phyloP scores from a whole-genome alignment of 2,797 vertebrate genomes.

The Periophthalmus magnuspinnatus region DNA sequence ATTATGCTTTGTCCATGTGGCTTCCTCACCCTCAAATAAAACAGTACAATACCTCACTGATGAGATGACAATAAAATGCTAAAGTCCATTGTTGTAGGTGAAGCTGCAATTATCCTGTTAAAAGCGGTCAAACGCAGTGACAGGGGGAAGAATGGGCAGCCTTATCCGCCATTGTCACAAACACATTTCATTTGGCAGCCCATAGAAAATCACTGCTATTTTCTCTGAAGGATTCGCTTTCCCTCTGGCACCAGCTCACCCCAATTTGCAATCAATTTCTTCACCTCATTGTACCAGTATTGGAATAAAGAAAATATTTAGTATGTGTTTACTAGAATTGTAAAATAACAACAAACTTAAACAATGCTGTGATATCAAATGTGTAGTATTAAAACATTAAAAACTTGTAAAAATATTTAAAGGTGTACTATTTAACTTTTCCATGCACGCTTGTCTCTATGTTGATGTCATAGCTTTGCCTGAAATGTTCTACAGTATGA shows the following conservation, averaged over 20 bases:
- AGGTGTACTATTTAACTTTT: background rate
- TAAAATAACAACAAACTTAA: background rate
- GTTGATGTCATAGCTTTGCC: too few species aligned
- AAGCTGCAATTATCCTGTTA: conserved; percentile 53
- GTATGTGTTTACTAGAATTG: too few species aligned
- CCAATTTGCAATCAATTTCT: conserved; percentile 5
- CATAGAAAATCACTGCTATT: conserved; percentile 42
- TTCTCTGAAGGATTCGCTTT: conserved; percentile 25
- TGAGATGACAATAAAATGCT: conserved; percentile 52
- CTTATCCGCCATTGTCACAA: conserved; percentile 53
- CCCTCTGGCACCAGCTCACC: background rate
- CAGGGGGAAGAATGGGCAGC: conserved; percentile 37
- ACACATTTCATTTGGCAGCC: conserved; percentile 30
- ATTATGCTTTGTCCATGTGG: conserved; percentile 39
- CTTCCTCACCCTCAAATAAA: conserved; percentile 46
- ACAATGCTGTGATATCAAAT: background rate
- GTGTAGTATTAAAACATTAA: background rate
- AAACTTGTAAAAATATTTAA: background rate
- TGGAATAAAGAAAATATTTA: background rate
- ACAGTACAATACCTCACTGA: conserved; percentile 52
- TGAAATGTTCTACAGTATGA: too few species aligned
- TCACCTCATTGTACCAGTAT: background rate
- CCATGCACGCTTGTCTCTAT: too few species aligned
- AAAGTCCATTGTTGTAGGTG: conserved; percentile 37
- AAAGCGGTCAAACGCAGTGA: conserved; percentile 49